phyloP scores from a whole-genome alignment of 2,888 invertebrate genomes.

The Eupithecia tripunctaria region DNA sequence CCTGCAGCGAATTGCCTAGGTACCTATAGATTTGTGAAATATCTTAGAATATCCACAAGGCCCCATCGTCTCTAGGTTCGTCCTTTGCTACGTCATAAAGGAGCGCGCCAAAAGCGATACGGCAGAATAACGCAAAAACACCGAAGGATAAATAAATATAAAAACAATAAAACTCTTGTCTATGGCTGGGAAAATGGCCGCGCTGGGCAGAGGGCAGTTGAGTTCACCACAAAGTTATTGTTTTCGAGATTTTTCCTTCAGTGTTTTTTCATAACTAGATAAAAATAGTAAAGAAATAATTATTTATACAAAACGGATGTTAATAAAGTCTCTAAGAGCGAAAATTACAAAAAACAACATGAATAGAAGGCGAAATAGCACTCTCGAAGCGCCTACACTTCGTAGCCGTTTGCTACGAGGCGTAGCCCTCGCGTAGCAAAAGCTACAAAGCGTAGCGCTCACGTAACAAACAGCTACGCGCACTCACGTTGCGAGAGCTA shows the following conservation, averaged over 20 bases:
- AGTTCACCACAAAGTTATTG: slow-evolving; percentile 54
- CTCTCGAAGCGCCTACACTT: no score
- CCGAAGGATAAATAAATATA: slow-evolving; percentile 81
- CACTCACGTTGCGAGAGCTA: not conserved
- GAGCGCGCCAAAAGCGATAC: slow-evolving; percentile 66
- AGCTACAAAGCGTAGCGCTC: not conserved
- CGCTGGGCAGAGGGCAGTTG: slow-evolving; percentile 69
- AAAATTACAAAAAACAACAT: no score
- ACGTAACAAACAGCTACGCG: not conserved
- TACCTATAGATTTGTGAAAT: no score
- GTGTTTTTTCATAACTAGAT: not conserved
- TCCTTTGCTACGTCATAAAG: slow-evolving; percentile 72
- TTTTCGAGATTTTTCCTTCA: slow-evolving; percentile 12
- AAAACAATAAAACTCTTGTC: slow-evolving; percentile 84
- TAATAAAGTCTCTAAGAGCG: not conserved
- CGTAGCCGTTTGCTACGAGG: no score
- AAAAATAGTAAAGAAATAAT: not conserved
- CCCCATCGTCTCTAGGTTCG: slow-evolving; percentile 50
- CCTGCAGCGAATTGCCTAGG: no score
- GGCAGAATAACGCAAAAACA: slow-evolving; percentile 71
- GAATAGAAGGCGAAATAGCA: no score
- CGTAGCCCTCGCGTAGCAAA: no score
- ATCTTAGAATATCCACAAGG: slow-evolving; percentile 47
- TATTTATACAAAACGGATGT: not conserved
- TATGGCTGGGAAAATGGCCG: slow-evolving; percentile 80